These are phyloP conservation scores for Pseudomugil tenellus DNA, from an alignment of 2,797 vertebrate genomes.

Conservation along the genomic window DNA sequence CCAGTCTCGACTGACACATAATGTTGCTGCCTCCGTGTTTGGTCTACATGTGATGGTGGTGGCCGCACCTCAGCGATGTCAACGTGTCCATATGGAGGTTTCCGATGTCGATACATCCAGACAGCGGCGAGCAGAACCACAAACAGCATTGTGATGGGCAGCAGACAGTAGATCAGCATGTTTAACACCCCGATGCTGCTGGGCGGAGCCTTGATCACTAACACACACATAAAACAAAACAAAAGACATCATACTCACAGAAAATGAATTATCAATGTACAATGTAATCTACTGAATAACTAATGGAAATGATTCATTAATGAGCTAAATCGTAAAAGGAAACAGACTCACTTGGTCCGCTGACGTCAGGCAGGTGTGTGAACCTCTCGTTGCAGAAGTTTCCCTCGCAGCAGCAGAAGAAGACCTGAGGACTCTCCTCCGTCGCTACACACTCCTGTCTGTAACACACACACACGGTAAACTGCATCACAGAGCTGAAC, in stretches of 20 bases:
- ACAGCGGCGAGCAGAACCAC: conserved; percentile 87
- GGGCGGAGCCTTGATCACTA: conserved; percentile 87
- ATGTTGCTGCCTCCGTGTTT: too few species aligned
- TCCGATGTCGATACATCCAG: conserved; percentile 94
- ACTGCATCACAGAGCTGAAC: background rate
- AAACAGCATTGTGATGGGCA: conserved; percentile 89
- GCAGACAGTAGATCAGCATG: conserved; percentile 90
- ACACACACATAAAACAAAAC: conserved; percentile 12
- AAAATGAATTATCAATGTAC: too few species aligned
- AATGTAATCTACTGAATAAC: too few species aligned
- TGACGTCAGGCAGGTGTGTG: conserved; percentile 89
- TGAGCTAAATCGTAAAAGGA: too few species aligned
- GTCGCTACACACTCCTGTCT: conserved; percentile 95
- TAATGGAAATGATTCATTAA: too few species aligned
- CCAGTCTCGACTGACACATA: too few species aligned
- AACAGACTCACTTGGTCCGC: conserved; percentile 84
- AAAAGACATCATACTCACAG: too few species aligned
- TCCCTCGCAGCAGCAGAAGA: conserved; percentile 98
- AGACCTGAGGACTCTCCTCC: conserved; percentile 95
- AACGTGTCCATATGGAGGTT: conserved; percentile 94
- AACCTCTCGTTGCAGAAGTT: conserved; percentile 94
- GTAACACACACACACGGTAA: conserved; percentile 14
- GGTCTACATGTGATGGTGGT: too few species aligned
- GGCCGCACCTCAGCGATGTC: conserved; percentile 82
- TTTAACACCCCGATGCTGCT: conserved; percentile 82